Percentiles rank a stretch among this genome's conserved stretches.
Evolutionary conservation across 1,140 invertebrate species (phyloP).

Genomic region (Megalonaias nervosa): DNA sequence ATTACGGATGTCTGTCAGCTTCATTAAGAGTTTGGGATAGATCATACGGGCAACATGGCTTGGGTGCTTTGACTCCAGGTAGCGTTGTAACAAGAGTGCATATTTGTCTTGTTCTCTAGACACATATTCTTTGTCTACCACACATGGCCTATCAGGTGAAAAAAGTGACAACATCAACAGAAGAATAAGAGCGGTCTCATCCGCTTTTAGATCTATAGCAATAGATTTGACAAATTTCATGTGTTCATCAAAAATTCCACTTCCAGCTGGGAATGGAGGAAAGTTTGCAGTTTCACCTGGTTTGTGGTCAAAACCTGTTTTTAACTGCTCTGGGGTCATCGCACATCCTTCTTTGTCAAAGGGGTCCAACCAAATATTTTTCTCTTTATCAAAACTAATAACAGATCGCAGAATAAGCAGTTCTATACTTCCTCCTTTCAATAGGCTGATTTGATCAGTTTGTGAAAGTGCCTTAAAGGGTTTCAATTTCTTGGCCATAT

Average conservation of each 20-base stretch:
- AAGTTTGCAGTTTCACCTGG: slow-evolving; percentile 2
- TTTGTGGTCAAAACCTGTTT: slow-evolving; percentile 43
- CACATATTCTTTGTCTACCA: slow-evolving; percentile 69
- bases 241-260: slow-evolving; percentile 72
- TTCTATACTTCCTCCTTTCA: slow-evolving; percentile 74
- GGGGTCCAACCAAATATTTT: slow-evolving; percentile 70
- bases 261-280: slow-evolving; percentile 18
- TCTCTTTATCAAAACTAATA: slow-evolving; percentile 70
- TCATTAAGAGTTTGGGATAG: slow-evolving; percentile 74
- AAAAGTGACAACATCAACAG: slow-evolving; percentile 74
- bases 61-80: slow-evolving; percentile 73
- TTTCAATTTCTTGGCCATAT: slow-evolving; percentile 72
- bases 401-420: slow-evolving; percentile 73
- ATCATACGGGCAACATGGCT: slow-evolving; percentile 61
- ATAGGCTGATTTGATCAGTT: slow-evolving; percentile 72
- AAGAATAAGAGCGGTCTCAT: slow-evolving; percentile 73
- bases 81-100: slow-evolving; percentile 72
- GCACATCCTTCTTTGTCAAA: slow-evolving; percentile 66
- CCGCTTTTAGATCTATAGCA: slow-evolving; percentile 71
- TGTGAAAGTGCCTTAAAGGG: slow-evolving; percentile 70
- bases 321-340: slow-evolving; percentile 68
- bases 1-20: slow-evolving; percentile 74
- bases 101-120: slow-evolving; percentile 73
- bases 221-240: slow-evolving; percentile 72
- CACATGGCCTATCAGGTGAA: slow-evolving; percentile 72